Conservation (phyloP, 1,140 invertebrate species). For the Lineus longissimus region DNA sequence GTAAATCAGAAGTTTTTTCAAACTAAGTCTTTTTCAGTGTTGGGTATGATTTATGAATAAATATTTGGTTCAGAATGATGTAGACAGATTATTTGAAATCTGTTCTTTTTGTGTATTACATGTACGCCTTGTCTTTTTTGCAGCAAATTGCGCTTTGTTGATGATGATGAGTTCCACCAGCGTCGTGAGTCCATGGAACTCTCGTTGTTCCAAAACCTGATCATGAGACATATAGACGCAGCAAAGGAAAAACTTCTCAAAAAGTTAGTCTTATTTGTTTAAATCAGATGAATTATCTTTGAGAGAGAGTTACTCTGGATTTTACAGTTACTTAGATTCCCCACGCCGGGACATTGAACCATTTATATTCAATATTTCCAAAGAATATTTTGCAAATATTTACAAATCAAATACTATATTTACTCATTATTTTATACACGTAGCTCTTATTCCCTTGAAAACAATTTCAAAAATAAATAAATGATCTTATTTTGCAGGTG, state of each 20-base stretch:
- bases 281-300: background rate
- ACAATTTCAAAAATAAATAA: no score
- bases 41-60: no score
- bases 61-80: no score
- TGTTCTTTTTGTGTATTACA: background rate
- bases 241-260: slow-evolving; percentile 57
- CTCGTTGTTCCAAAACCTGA: slow-evolving; percentile 56
- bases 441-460: no score
- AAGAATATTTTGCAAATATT: no score
- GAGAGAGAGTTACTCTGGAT: background rate
- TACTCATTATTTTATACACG: no score
- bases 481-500: slow-evolving; percentile 49
- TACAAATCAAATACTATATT: no score
- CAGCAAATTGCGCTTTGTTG: slow-evolving; percentile 59
- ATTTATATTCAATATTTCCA: background rate
- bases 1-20: no score
- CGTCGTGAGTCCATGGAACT: slow-evolving; percentile 58
- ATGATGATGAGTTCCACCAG: slow-evolving; percentile 56
- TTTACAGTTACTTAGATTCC: background rate
- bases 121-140: slow-evolving; percentile 20
- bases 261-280: slow-evolving; percentile 44
- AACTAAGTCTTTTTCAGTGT: no score
- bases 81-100: no score
- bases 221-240: slow-evolving; percentile 57
- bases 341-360: background rate